Conservation (phyloP, 2,888 invertebrate genomes). For the Doris montereyensis region DNA sequence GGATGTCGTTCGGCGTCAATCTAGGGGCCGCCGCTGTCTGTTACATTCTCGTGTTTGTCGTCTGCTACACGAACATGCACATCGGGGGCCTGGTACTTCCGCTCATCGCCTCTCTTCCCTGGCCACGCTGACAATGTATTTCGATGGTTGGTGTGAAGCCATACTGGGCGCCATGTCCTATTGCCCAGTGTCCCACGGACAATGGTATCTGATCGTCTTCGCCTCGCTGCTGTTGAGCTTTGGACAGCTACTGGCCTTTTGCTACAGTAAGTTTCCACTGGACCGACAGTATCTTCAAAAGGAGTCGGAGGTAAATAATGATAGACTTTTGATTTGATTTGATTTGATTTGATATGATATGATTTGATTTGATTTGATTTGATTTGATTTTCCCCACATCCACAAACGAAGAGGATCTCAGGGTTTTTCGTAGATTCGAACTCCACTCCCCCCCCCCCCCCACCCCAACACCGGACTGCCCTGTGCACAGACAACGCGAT, state of each 20-base stretch:
- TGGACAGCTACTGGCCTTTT: slow-evolving; percentile 53
- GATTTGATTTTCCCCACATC: too few species aligned
- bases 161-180: background rate
- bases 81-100: slow-evolving; percentile 42
- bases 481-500: too few species aligned
- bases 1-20: slow-evolving; percentile 29
- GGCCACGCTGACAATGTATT: slow-evolving; percentile 45
- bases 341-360: background rate
- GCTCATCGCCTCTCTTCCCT: slow-evolving; percentile 43
- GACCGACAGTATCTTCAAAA: slow-evolving; percentile 55
- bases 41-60: slow-evolving; percentile 50
- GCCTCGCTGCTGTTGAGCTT: slow-evolving; percentile 45
- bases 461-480: too few species aligned
- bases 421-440: background rate
- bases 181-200: background rate
- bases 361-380: too few species aligned
- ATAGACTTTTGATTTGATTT: background rate
- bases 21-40: slow-evolving; percentile 29
- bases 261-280: slow-evolving; percentile 50
- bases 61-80: slow-evolving; percentile 62
- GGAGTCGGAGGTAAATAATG: slow-evolving; percentile 54
- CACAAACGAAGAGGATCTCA: background rate
- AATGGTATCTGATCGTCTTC: slow-evolving; percentile 14
- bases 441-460: background rate
- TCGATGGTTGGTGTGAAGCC: slow-evolving; percentile 35